Base-by-base conservation (phyloP, 2,888 invertebrate species). In the Macroteleia sp. region DNA sequence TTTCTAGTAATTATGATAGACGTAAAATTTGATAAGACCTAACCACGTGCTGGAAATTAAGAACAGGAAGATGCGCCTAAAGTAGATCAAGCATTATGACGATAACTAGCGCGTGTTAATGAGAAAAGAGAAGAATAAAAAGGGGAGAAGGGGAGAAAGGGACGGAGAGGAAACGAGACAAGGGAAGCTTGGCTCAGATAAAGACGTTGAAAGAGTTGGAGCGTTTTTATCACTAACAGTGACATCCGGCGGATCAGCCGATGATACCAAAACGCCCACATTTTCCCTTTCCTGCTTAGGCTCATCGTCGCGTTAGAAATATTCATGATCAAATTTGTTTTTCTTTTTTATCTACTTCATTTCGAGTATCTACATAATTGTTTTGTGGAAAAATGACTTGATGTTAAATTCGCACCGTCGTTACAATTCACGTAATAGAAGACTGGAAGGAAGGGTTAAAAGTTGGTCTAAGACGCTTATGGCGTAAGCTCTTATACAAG, bases 221-320 rank as follows among this genome's bases (percentile, higher is more conserved):
- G 64, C 59, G 81, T 36, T 46, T 82, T 64, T 82, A 90, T 90
- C 89, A 88, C 88, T 82, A 83, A 86, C 88, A 85, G 87, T 85
- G 87, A 87, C 91, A 89, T 91, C 91, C 91, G 91, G 91, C 91
- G 91, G 90, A 91, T 91, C 91, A 91, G 90, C 90, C 81, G 81
- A 82, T 84, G 91, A 90, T 91, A 91, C 86, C 81, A 67, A 81
- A 82, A 83, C 88, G 85, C 90, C 91, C 86, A 90, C 90, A 83
- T 87, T 90, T 91, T 90, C 90, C 90, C 90, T 86, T 86, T 87
- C 77, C 75, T 80, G 77, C 77, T 81, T 70, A 74, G 64, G 61
- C 50, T 77, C 64, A 75, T 73, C 75, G 25, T 12, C 39, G 52
- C 10, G 39, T 75, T 56, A 64, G 42, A 14, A 25, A 25, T 46